Evolutionary conservation across 2,888 invertebrate genomes (phyloP), one percentile per base, ranked within the genome.

Genomic region (Agonopterix arenella): DNA sequence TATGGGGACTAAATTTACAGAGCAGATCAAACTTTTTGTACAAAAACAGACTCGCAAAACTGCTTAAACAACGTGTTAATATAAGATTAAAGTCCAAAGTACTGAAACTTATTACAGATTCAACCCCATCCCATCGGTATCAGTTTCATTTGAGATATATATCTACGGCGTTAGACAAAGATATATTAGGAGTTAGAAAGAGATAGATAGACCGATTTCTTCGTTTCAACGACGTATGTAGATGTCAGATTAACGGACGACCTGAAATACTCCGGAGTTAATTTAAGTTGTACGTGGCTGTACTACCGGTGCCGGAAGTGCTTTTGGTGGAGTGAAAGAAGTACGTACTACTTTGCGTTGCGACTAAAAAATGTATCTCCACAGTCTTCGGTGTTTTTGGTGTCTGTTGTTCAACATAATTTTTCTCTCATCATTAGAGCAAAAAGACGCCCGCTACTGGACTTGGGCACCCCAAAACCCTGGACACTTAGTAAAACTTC

Each of bases 231-330:
- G 68, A 73, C 72, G 63, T 71, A 76, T 75, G 76, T 75, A 77
- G 73, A 76, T 71, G 73, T 69, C 70, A 70, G 76, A 75, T 77
- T 76, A 76, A 70, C 68, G 70, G 68, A 60, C 67, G 65, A 72
- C 68, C 76, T 73, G 74, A 70, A 28, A 70, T 70, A 71, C 64
- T 66, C 63, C 56, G 51, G 53, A 66, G 72, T 73, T 73, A 78
- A 76, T 76, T 78, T 78, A 74, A 76, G 66, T 75, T 76, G 61
- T 72, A 73, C 76, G 62, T 63, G 52, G 43, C 13, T 36, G 70
- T 70, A 76, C 69, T 40, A 55, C 8, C 57, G 52, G 2, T 0
- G 2, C 51, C 56, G 67, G 2, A 68, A 67, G 62, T 56, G 49
- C 4, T 53, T 45, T 72, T 28, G 28, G 7, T 28, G 28, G 28